Conservation (phyloP, 1,140 invertebrate species). For the Calliopsis andreniformis region DNA sequence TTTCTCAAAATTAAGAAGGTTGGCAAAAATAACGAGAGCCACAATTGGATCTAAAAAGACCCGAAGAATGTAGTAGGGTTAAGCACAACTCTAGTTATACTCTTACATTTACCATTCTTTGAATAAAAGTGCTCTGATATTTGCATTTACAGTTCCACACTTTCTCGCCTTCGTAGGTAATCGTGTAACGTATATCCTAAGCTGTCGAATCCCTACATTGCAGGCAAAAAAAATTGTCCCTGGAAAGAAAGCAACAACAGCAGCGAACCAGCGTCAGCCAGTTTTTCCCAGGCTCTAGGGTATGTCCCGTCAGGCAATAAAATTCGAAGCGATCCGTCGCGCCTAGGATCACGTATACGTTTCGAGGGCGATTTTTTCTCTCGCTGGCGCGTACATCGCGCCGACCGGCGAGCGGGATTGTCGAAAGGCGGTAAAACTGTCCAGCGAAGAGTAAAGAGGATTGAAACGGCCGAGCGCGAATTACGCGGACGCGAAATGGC, state of each 20-base stretch:
- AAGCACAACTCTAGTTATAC: too few relatives aligned
- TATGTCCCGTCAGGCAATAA: constrained; percentile 7
- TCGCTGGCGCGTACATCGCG: constrained; percentile 23
- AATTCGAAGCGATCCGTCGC: neutral
- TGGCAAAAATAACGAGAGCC: too few relatives aligned
- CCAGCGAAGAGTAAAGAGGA: constrained; percentile 45
- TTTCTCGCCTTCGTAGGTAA: too few relatives aligned
- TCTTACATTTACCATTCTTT: too few relatives aligned
- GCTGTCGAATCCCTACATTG: too few relatives aligned
- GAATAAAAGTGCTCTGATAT: too few relatives aligned
- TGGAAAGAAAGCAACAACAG: neutral
- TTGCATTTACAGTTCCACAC: too few relatives aligned
- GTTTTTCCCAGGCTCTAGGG: neutral
- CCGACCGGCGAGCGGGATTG: constrained; percentile 37
- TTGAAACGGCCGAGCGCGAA: constrained; percentile 10
- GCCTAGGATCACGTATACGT: constrained; percentile 28
- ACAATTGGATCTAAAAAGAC: too few relatives aligned
- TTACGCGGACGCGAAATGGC: constrained; percentile 33
- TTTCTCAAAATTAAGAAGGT: too few relatives aligned
- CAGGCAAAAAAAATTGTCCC: too few relatives aligned
- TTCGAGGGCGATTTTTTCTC: constrained; percentile 40
- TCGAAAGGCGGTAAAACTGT: constrained; percentile 66
- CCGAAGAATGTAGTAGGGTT: too few relatives aligned
- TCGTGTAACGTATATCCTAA: too few relatives aligned
- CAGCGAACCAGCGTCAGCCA: neutral